A percentile compares a stretch with the other conserved stretches of the same genome.
Evolutionary conservation across 2,797 vertebrate species (phyloP).

Genomic region (Sebastes vulpes): DNA sequence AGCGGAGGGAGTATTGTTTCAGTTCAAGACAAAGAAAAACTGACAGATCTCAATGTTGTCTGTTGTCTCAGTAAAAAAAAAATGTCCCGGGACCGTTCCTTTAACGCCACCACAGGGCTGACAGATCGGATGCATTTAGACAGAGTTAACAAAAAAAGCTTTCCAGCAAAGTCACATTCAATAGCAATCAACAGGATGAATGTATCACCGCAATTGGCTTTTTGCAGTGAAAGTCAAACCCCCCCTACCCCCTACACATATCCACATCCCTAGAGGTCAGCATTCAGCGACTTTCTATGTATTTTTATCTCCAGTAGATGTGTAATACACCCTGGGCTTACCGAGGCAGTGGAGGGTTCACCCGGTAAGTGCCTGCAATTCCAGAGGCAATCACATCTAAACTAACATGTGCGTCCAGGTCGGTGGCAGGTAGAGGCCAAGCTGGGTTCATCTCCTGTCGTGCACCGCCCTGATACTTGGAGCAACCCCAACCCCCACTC

Average conservation of each 20-base stretch:
- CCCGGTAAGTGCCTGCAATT: conserved; percentile 72
- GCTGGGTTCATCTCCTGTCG: conserved; percentile 56
- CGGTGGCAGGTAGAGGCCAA: conserved; percentile 53
- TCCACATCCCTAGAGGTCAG: conserved; percentile 18
- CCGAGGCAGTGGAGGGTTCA: conserved; percentile 55
- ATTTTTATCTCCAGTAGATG: conserved; percentile 38
- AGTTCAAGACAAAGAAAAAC: neutral
- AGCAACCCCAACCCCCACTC: conserved; percentile 6
- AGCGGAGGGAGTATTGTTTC: neutral
- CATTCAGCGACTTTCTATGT: conserved; percentile 24
- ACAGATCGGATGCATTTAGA: neutral
- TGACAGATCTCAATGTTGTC: neutral
- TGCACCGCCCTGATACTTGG: conserved; percentile 39
- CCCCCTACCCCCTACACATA: no score
- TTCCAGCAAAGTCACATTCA: neutral
- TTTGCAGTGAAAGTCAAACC: neutral
- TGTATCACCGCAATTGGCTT: neutral
- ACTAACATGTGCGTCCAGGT: conserved; percentile 55
- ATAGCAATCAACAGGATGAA: neutral
- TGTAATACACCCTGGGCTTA: conserved; percentile 38
- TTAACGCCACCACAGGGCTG: neutral
- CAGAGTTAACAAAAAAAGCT: neutral
- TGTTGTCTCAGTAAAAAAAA: neutral
- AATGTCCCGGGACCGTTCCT: neutral
- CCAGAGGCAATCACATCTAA: conserved; percentile 72